A percentile compares a stretch with the other conserved stretches of the same genome.
Evolutionary conservation across 2,113 vertebrate species (phyloP).

Genomic region (Tenrec ecaudatus): DNA sequence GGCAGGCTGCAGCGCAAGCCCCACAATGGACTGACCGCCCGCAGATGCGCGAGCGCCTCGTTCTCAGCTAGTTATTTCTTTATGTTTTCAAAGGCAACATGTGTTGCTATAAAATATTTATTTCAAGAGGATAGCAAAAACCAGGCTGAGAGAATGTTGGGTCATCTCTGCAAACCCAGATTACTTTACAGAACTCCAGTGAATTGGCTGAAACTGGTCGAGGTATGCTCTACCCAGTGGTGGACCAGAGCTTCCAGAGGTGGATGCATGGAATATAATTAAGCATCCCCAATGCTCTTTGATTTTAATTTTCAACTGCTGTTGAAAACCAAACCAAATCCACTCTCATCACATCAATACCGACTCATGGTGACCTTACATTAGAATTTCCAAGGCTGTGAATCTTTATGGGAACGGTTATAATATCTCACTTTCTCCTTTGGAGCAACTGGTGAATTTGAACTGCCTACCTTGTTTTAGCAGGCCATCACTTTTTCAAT

Average conservation of each 20-base stretch:
- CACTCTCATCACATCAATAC: too few relatives aligned
- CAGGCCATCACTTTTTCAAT: too few relatives aligned
- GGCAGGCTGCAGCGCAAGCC: too few relatives aligned
- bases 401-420: too few relatives aligned
- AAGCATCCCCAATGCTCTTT: not conserved
- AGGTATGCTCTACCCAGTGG: not conserved
- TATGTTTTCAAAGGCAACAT: not conserved
- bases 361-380: too few relatives aligned
- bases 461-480: too few relatives aligned
- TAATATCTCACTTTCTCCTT: too few relatives aligned
- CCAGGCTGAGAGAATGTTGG: not conserved
- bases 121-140: not conserved
- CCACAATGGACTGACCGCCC: too few relatives aligned
- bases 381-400: too few relatives aligned
- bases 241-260: not conserved
- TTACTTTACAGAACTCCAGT: not conserved
- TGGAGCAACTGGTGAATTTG: too few relatives aligned
- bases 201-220: not conserved
- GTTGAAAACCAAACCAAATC: not conserved
- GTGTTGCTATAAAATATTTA: not conserved
- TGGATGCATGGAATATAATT: not conserved
- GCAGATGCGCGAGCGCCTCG: too few relatives aligned
- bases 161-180: not conserved
- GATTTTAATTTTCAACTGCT: constrained; percentile 1
- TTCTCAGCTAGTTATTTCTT: too few relatives aligned